phyloP scores from a whole-genome alignment of 1,140 invertebrate species.

The Drosophila sp. region DNA sequence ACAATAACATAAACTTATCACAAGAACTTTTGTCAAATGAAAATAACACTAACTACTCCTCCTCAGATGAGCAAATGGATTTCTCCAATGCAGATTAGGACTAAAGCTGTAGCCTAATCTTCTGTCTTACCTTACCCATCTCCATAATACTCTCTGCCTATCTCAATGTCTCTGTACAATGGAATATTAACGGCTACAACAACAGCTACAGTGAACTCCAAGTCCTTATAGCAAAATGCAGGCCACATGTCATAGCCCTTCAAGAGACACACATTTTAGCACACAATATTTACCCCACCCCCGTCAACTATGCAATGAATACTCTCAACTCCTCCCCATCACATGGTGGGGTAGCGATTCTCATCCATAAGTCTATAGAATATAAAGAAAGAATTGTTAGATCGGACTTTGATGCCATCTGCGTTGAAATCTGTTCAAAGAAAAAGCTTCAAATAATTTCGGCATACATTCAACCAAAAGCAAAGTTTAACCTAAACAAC shows the following conservation, averaged over 20 bases:
- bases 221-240: not conserved
- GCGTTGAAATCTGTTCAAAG: too few species aligned
- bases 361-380: not conserved
- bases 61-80: slow-evolving; percentile 4
- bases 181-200: not conserved
- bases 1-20: not conserved
- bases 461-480: too few species aligned
- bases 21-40: not conserved
- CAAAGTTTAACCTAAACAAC: too few species aligned
- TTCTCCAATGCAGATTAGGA: not conserved
- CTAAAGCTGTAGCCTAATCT: too few species aligned
- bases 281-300: not conserved
- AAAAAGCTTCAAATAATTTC: not conserved
- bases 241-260: not conserved
- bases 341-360: slow-evolving; percentile 14
- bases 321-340: slow-evolving; percentile 11
- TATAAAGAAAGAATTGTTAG: too few species aligned
- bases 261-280: not conserved
- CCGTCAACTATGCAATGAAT: not conserved
- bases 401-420: too few species aligned
- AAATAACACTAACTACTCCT: not conserved
- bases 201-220: not conserved
- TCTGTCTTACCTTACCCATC: too few species aligned
- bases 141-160: too few species aligned
- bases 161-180: not conserved